A percentile compares a stretch with the other conserved stretches of the same genome.
Conservation (phyloP, 2,888 invertebrate species). For the Emmelina monodactyla region DNA sequence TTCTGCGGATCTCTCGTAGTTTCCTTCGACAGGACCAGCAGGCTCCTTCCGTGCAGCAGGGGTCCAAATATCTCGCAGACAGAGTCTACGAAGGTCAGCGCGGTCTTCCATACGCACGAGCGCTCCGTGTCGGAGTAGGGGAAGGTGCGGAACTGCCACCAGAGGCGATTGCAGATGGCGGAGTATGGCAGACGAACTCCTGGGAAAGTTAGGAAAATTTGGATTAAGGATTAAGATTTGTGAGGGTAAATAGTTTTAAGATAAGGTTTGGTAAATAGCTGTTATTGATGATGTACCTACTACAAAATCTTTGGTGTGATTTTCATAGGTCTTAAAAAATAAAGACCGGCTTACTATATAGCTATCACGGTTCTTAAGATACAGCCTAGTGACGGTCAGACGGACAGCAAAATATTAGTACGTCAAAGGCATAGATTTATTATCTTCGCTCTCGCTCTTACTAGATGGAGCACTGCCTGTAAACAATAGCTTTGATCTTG, state of each 20-base stretch:
- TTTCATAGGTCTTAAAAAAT: too few species aligned
- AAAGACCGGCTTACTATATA: too few species aligned
- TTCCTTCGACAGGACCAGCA: slow-evolving; percentile 77
- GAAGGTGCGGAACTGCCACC: slow-evolving; percentile 87
- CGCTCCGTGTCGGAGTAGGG: slow-evolving; percentile 74
- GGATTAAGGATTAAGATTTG: background rate
- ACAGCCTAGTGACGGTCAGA: too few species aligned
- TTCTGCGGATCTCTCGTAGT: slow-evolving; percentile 81
- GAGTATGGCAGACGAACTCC: slow-evolving; percentile 83
- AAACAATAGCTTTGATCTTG: too few species aligned
- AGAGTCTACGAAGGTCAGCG: slow-evolving; percentile 90
- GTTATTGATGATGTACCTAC: too few species aligned
- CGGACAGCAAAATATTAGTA: too few species aligned
- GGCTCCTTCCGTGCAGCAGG: slow-evolving; percentile 72
- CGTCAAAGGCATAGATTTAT: too few species aligned
- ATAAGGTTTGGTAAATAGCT: too few species aligned
- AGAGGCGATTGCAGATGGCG: slow-evolving; percentile 80
- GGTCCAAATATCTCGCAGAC: slow-evolving; percentile 90
- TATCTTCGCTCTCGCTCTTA: too few species aligned
- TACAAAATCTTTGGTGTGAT: too few species aligned
- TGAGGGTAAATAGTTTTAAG: background rate
- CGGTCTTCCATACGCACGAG: slow-evolving; percentile 87
- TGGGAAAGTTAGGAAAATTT: slow-evolving; percentile 25
- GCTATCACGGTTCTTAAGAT: too few species aligned
- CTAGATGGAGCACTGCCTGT: too few species aligned